Evolutionary conservation across 2,113 vertebrate genomes (phyloP).

Genomic region (Rhipidura dahli): DNA sequence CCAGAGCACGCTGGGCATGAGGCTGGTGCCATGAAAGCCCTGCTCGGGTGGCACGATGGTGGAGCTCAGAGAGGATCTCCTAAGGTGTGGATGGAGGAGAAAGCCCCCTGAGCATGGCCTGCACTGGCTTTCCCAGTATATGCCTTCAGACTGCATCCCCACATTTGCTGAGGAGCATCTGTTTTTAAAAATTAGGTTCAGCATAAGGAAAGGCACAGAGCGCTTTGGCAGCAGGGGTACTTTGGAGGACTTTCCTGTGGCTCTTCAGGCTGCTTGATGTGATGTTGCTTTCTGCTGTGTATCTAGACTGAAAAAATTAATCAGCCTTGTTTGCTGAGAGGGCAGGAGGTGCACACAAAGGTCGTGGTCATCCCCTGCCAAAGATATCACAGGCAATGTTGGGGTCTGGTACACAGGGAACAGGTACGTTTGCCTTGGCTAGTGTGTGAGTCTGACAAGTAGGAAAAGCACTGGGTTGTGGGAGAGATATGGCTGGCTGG

Average conservation of each 20-base stretch:
- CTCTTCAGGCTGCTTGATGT: neutral
- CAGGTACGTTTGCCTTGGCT: neutral
- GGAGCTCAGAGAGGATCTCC: neutral
- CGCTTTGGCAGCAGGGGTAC: neutral
- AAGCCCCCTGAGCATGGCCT: neutral
- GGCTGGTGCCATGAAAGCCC: rapidly evolving
- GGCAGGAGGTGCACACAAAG: neutral
- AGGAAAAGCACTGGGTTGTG: neutral
- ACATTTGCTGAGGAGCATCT: neutral
- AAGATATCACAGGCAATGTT: neutral
- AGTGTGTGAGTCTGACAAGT: neutral
- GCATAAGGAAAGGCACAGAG: rapidly evolving
- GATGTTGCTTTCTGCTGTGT: neutral
- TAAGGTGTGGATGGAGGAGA: neutral
- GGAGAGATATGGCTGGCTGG: neutral
- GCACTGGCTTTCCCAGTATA: neutral
- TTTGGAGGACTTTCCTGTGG: neutral
- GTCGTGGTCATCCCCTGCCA: neutral
- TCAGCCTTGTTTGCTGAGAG: neutral
- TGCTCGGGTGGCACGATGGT: neutral
- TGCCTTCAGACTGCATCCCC: neutral
- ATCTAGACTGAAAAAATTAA: neutral
- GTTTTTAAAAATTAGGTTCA: neutral
- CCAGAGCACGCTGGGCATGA: neutral
- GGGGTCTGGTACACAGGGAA: neutral